These are phyloP conservation scores for Axis porcinus DNA, from an alignment of 2,113 vertebrate species.

Conservation along the genomic window DNA sequence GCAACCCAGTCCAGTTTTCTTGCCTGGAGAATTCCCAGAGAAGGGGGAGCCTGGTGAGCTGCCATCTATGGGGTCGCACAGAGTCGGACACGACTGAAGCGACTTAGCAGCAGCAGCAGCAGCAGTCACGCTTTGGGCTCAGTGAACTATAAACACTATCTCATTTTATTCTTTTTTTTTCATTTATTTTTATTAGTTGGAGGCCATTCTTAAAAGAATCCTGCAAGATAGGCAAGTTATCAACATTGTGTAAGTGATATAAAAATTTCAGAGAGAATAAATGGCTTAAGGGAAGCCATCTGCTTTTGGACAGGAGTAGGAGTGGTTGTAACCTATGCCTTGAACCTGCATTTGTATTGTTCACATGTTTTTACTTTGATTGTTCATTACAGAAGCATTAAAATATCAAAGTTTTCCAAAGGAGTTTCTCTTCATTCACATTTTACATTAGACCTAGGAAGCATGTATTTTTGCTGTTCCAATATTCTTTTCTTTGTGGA, in stretches of 20 bases:
- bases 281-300: background rate
- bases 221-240: background rate
- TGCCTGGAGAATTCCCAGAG: too few species aligned
- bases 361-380: background rate
- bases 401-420: background rate
- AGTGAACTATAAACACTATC: background rate
- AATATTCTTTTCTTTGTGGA: background rate
- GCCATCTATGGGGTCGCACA: too few species aligned
- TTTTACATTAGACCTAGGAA: conserved; percentile 7
- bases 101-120: too few species aligned
- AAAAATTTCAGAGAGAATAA: background rate
- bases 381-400: background rate
- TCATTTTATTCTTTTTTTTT: background rate
- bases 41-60: too few species aligned
- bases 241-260: background rate
- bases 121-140: background rate
- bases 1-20: too few species aligned
- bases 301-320: background rate
- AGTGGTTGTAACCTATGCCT: background rate
- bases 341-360: background rate
- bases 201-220: background rate
- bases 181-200: too few species aligned
- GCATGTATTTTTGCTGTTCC: background rate
- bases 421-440: background rate
- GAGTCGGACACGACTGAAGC: too few species aligned